Evolutionary conservation across 2,888 invertebrate genomes (phyloP), one percentile per base, ranked within the genome.

Genomic region (Drosophila pseudotakahashii): DNA sequence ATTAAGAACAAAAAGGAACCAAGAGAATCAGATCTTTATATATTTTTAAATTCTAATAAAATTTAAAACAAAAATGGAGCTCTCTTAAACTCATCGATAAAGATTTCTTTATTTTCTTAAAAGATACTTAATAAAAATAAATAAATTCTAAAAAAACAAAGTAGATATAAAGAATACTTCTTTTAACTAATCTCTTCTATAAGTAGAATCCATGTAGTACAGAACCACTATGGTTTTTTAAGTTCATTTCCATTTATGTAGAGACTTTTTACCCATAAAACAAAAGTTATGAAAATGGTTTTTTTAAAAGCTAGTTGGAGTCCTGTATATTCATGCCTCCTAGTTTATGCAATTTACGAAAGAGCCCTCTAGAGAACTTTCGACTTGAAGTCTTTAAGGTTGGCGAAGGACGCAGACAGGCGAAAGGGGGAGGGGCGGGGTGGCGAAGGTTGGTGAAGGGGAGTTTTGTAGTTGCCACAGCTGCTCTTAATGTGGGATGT

Each of bases 401-500:
- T 59, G 34, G 19, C 53, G 47, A 62, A 67, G 53, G 67, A 66
- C 53, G 64, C 51, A 53, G 64, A 45, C 64, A 67, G 67, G 51
- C 59, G 10, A 52, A 47, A 37, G 37, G 34, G 30, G 2, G 14
- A 32, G 51, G 41, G 50, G 37, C 7, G 32, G 42, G 26, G 7
- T 7, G 44, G 13, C 30, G 39, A 59, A 32, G 58, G 47, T 47
- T 47, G 47, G 5, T 11, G 30, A 32, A 47, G 66, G 44, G 37
- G 39, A 60, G 60, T 53, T 51, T 60, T 19, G 60, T 39, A 48
- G 71, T 53, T 71, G 60, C 60, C 45, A 50, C 73, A 72, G 73
- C 71, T 72, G 72, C 73, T 57, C 73, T 73, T 70, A 70, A 70
- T 70, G 70, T 70, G 61, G 70, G 61, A 61, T 70, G 77, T 70